phyloP scores from a whole-genome alignment of 2,113 vertebrate genomes.

The Ginglymostoma cirratum region DNA sequence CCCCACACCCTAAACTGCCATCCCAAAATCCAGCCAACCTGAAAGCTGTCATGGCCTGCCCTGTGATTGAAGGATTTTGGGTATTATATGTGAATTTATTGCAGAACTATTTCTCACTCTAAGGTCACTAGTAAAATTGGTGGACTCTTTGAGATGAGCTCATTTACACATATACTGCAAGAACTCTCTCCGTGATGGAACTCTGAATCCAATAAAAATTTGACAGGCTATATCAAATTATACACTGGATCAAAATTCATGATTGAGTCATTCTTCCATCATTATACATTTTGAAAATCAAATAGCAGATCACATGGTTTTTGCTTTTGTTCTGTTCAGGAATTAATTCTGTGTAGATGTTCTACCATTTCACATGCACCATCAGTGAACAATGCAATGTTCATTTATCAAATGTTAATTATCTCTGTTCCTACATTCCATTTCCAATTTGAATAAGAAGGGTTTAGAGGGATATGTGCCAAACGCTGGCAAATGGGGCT shows the following conservation, averaged over 20 bases:
- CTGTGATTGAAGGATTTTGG: no score
- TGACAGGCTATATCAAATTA: no score
- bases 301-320: neutral
- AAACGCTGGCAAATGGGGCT: no score
- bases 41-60: no score
- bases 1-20: no score
- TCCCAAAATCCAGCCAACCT: no score
- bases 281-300: neutral
- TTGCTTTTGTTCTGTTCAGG: neutral
- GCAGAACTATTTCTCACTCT: neutral
- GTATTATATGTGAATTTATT: no score
- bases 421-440: neutral
- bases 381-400: neutral
- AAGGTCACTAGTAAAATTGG: neutral
- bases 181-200: neutral
- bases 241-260: neutral
- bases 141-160: neutral
- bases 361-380: neutral
- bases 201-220: neutral
- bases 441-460: neutral
- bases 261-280: neutral
- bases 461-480: no score
- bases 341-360: neutral
- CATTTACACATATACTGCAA: neutral
- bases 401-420: neutral